Conservation (phyloP, 2,113 vertebrate genomes). For the Heptranchias perlo region DNA sequence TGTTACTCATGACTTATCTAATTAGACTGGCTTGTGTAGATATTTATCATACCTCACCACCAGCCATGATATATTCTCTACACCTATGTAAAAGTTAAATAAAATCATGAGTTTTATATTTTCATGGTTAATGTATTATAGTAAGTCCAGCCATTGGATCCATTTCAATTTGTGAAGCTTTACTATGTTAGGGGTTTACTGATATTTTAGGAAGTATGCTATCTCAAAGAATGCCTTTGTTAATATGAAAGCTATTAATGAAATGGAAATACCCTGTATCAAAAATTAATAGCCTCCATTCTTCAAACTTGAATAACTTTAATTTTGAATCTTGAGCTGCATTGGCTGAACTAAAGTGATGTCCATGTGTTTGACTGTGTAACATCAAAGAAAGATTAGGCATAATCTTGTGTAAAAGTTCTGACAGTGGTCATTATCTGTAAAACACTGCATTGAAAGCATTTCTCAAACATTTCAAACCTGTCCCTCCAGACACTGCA, state of each 20-base stretch:
- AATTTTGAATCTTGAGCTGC: background rate
- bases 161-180: background rate
- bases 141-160: background rate
- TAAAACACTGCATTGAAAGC: background rate
- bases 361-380: background rate
- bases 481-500: background rate
- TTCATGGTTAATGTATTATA: constrained; percentile 10
- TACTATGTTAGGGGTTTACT: background rate
- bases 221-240: background rate
- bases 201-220: background rate
- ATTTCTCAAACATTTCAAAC: constrained; percentile 13
- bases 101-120: constrained; percentile 16
- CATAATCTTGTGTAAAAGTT: background rate
- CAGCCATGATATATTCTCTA: background rate
- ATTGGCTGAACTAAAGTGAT: background rate
- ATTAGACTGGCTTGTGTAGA: background rate
- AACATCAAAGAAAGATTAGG: background rate
- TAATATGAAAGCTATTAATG: background rate
- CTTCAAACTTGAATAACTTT: background rate
- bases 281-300: background rate
- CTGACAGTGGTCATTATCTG: background rate
- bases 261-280: background rate
- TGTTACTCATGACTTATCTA: background rate
- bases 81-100: background rate
- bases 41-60: background rate